Evolutionary conservation across 2,888 invertebrate genomes (phyloP), one percentile per base, ranked within the genome.

Genomic region (Branchinecta sandiegonensis): DNA sequence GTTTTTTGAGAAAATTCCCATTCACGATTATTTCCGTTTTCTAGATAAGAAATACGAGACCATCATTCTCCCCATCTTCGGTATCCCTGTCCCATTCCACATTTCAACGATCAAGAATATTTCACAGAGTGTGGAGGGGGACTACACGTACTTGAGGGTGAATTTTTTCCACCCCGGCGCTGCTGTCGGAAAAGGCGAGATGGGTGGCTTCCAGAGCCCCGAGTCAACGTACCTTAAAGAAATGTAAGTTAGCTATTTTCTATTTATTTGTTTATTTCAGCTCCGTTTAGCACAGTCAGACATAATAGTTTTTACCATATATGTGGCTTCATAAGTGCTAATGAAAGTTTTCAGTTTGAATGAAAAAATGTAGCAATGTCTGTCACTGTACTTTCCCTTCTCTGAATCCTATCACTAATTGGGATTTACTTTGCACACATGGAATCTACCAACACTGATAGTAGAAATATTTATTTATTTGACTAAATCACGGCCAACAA

Each of bases 91-190:
- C 71, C 97, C 99, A 68, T 99, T 94, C 79, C 99, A 99, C 78
- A 99, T 99, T 77, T 94, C 96, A 7, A 97, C 94, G 8, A 93
- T 99, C 68, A 99, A 99, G 82, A 99, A 99, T 78, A 95, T 97
- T 75, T 95, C 95, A 0, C 94, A 95, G 79, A 94, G 95, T 0
- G 93, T 97, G 13, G 99, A 99, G 80, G 95, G 99, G 8, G 97
- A 97, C 79, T 97, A 95, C 80, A 97, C 97, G 0, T 99, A 99
- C 79, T 85, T 99, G 73, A 87, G 84, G 77, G 90, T 99, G 75
- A 99, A 99, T 79, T 99, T 99, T 79, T 96, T 94, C 80, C 95
- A 96, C 79, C 99, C 99, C 48, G 99, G 97, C 23, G 90, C 93
- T 12, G 91, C 96, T 0, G 90, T 99, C 85, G 95, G 94, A 0